A percentile compares a stretch with the other conserved stretches of the same genome.
These are phyloP conservation scores for Neria commutata DNA, from an alignment of 2,888 invertebrate species.

Conservation along the genomic window DNA sequence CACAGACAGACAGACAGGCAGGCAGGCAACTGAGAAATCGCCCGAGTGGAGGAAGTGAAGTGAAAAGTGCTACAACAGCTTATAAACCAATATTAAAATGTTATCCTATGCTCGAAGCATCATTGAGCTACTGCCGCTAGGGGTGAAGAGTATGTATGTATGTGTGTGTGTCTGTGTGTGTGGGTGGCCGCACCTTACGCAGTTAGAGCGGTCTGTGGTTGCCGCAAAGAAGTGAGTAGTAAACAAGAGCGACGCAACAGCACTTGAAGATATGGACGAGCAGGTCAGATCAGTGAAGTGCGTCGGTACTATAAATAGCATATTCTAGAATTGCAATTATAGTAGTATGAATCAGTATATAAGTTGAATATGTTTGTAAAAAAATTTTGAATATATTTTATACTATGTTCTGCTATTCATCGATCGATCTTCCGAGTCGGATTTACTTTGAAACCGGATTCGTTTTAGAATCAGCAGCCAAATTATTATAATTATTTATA, in stretches of 20 bases:
- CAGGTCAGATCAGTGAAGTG: too few relatives aligned
- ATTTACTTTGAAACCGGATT: too few relatives aligned
- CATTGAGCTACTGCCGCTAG: background rate
- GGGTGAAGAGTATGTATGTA: background rate
- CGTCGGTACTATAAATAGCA: too few relatives aligned
- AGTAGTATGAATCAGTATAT: too few relatives aligned
- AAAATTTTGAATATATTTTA: too few relatives aligned
- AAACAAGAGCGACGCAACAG: background rate
- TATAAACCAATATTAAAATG: conserved; percentile 50
- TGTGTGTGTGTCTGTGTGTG: background rate
- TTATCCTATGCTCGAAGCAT: conserved; percentile 41
- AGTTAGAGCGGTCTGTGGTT: conserved; percentile 4
- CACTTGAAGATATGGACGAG: background rate
- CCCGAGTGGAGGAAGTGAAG: background rate
- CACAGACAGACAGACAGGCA: background rate
- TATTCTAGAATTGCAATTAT: too few relatives aligned
- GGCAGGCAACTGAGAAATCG: background rate
- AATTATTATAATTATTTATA: too few relatives aligned
- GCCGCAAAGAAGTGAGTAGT: too few relatives aligned
- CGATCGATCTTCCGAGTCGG: too few relatives aligned
- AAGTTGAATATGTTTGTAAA: too few relatives aligned
- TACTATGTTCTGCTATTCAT: too few relatives aligned
- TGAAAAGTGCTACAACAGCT: conserved; percentile 18
- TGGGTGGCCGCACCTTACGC: conserved; percentile 8
- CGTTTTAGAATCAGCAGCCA: too few relatives aligned